Evolutionary conservation across 2,113 vertebrate genomes (phyloP).

Genomic region (Nesoenas mayeri): DNA sequence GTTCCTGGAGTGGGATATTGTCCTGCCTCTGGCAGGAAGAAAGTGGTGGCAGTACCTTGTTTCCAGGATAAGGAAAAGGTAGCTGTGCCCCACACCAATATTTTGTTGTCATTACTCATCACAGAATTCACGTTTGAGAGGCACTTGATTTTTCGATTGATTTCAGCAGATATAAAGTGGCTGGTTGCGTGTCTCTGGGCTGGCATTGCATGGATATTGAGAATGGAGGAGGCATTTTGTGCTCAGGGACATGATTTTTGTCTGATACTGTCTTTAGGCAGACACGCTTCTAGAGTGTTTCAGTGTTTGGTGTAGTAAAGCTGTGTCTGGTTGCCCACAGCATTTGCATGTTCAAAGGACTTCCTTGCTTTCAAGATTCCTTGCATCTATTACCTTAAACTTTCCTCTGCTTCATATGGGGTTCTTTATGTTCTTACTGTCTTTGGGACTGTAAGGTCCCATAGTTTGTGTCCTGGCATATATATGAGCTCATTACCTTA

Average conservation of each 20-base stretch:
- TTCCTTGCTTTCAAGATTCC: not conserved
- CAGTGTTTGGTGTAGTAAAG: not conserved
- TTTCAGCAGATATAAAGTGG: not conserved
- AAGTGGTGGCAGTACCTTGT: not conserved
- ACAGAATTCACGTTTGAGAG: not conserved
- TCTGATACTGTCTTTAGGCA: not conserved
- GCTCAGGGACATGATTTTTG: not conserved
- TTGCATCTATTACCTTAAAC: not conserved
- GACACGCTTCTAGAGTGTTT: not conserved
- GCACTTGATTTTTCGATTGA: not conserved
- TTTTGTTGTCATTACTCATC: not conserved
- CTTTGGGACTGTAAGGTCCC: not conserved
- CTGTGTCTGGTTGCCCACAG: not conserved
- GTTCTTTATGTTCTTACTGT: not conserved
- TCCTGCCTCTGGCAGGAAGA: not conserved
- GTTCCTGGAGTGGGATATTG: not conserved
- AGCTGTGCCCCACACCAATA: not conserved
- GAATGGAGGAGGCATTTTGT: not conserved
- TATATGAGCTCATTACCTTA: conserved; percentile 27
- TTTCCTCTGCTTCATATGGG: not conserved
- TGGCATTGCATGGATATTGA: not conserved
- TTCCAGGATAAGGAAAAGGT: not conserved
- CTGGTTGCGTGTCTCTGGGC: not conserved
- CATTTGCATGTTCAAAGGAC: not conserved
- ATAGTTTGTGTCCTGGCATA: not conserved